phyloP scores from a whole-genome alignment of 2,888 invertebrate genomes.

The Rhynchonema sp. region DNA sequence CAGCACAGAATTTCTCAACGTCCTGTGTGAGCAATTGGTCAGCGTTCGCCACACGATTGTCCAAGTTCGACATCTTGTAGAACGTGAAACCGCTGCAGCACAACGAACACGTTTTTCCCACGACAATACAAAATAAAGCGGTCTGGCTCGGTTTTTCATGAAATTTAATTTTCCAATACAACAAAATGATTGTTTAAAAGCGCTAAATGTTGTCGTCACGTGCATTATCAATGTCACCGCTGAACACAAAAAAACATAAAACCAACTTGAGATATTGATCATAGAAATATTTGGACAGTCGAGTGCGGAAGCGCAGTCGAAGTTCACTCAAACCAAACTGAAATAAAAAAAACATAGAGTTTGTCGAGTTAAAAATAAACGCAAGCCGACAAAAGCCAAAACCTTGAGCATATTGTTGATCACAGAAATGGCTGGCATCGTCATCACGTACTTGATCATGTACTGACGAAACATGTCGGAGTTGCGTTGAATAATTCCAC shows the following conservation, averaged over 20 bases:
- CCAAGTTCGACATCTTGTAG: slow-evolving; percentile 85
- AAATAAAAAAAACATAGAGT: slow-evolving; percentile 11
- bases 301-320: slow-evolving; percentile 68
- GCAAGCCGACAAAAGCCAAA: slow-evolving; percentile 12
- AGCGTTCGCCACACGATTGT: slow-evolving; percentile 79
- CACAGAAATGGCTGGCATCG: slow-evolving; percentile 76
- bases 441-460: slow-evolving; percentile 54
- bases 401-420: slow-evolving; percentile 76
- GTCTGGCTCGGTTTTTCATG: too few species aligned
- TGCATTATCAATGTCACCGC: neutral
- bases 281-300: slow-evolving; percentile 65
- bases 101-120: neutral
- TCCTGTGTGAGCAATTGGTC: slow-evolving; percentile 88
- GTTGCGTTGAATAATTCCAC: slow-evolving; percentile 77
- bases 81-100: slow-evolving; percentile 64
- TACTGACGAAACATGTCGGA: slow-evolving; percentile 51
- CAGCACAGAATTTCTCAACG: slow-evolving; percentile 89
- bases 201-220: neutral
- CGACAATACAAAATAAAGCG: neutral
- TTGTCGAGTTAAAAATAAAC: neutral
- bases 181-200: too few species aligned
- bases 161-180: too few species aligned
- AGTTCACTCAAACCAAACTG: slow-evolving; percentile 75
- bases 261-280: slow-evolving; percentile 75
- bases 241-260: slow-evolving; percentile 3